Evolutionary conservation across 1,140 invertebrate species (phyloP).

Genomic region (Cheumatopsyche charites): DNA sequence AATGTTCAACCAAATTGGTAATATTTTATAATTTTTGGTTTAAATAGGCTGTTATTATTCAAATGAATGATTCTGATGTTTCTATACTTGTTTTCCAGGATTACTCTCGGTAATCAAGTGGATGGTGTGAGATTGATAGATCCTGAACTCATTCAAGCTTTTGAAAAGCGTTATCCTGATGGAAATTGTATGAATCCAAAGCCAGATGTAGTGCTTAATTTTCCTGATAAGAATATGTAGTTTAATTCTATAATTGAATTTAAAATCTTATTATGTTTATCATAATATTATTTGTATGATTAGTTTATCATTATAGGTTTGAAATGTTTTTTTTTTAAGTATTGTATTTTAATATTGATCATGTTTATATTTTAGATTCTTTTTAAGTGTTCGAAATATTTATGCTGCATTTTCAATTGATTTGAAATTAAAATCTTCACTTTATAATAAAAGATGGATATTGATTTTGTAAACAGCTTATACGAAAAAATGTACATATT

Average conservation of each 20-base stretch:
- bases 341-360: too few relatives aligned
- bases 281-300: too few relatives aligned
- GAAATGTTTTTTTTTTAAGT: too few relatives aligned
- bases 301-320: too few relatives aligned
- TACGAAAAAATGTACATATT: too few relatives aligned
- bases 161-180: conserved; percentile 91
- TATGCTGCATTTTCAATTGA: too few relatives aligned
- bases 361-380: too few relatives aligned
- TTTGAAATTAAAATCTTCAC: too few relatives aligned
- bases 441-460: too few relatives aligned
- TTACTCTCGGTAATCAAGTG: conserved; percentile 93
- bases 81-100: conserved; percentile 61
- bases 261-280: neutral
- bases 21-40: conserved; percentile 40
- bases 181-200: conserved; percentile 82
- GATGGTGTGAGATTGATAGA: conserved; percentile 94
- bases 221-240: conserved; percentile 47
- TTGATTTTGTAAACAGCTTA: too few relatives aligned
- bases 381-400: too few relatives aligned
- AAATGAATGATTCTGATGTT: conserved; percentile 26
- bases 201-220: conserved; percentile 48
- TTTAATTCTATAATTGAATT: too few relatives aligned
- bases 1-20: conserved; percentile 98
- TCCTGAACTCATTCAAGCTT: conserved; percentile 87
- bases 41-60: conserved; percentile 25